Conservation (phyloP, 2,113 vertebrate species). For the Todiramphus saurophagus region DNA sequence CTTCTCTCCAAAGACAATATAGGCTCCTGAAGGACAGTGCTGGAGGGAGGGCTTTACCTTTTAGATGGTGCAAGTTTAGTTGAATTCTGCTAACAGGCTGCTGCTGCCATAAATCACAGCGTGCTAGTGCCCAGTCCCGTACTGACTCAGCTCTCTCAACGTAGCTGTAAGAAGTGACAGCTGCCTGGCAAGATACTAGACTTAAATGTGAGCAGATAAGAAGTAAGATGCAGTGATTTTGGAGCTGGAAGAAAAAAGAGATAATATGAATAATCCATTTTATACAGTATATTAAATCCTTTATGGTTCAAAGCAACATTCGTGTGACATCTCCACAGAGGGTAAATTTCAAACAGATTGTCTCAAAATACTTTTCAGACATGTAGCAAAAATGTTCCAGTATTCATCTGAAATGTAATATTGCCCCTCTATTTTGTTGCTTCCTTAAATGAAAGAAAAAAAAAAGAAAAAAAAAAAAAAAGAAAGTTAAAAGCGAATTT, state of each 20-base stretch:
- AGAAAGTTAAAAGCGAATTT: not conserved
- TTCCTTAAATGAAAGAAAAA: not conserved
- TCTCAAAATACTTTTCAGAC: not conserved
- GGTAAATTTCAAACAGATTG: not conserved
- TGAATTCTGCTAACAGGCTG: not conserved
- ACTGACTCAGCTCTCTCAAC: not conserved
- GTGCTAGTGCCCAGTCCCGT: not conserved
- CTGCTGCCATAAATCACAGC: conserved; percentile 4
- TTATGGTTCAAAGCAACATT: not conserved
- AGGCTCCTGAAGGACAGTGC: not conserved
- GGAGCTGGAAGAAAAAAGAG: not conserved
- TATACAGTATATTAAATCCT: not conserved
- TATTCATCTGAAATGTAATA: not conserved
- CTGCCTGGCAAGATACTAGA: conserved; percentile 29
- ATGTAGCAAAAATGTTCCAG: not conserved
- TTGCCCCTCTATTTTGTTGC: not conserved
- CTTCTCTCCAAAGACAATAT: not conserved
- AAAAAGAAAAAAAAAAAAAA: not conserved
- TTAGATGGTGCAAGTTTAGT: not conserved
- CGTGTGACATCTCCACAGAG: not conserved
- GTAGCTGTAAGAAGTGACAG: conserved; percentile 39
- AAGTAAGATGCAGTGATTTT: conserved; percentile 13
- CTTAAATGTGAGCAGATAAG: conserved; percentile 15
- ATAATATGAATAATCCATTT: conserved; percentile 5
- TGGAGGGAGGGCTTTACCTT: not conserved